A percentile compares a stretch with the other conserved stretches of the same genome.
Conservation (phyloP, 2,797 vertebrate genomes). For the Takifugu ocellatus region DNA sequence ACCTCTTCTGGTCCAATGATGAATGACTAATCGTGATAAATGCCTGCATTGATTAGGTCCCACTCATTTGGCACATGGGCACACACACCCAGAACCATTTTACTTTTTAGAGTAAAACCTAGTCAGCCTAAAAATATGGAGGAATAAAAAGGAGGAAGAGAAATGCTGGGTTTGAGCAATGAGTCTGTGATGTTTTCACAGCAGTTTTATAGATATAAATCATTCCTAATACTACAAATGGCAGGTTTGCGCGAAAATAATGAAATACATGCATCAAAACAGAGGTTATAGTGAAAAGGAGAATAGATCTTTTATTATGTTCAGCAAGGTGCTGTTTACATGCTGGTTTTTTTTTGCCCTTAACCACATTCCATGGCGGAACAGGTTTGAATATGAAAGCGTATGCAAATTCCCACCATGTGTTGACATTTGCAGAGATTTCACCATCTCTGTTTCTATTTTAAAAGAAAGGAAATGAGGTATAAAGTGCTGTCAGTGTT, state of each 20-base stretch:
- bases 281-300: conserved; percentile 15
- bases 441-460: conserved; percentile 41
- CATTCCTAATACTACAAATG: conserved; percentile 26
- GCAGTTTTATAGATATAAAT: conserved; percentile 20
- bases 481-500: conserved; percentile 7
- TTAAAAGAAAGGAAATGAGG: conserved; percentile 2
- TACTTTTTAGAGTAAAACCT: conserved; percentile 25
- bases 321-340: conserved; percentile 30
- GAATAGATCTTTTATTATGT: conserved; percentile 15
- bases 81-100: conserved; percentile 15
- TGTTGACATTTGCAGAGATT: conserved; percentile 44
- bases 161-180: conserved; percentile 23
- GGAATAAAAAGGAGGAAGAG: conserved; percentile 8
- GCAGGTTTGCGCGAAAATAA: conserved; percentile 30
- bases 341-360: conserved; percentile 27
- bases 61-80: conserved; percentile 30
- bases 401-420: conserved; percentile 47
- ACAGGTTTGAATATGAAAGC: conserved; percentile 51
- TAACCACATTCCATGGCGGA: conserved; percentile 29
- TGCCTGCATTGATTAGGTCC: conserved; percentile 33
- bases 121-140: conserved; percentile 19
- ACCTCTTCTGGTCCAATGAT: conserved; percentile 57
- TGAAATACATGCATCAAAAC: conserved; percentile 45
- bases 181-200: conserved; percentile 14
- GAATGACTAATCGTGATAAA: conserved; percentile 67